Evolutionary conservation across 2,888 invertebrate species (phyloP), one percentile per base, ranked within the genome.

Genomic region (Dysmachus trigonus): DNA sequence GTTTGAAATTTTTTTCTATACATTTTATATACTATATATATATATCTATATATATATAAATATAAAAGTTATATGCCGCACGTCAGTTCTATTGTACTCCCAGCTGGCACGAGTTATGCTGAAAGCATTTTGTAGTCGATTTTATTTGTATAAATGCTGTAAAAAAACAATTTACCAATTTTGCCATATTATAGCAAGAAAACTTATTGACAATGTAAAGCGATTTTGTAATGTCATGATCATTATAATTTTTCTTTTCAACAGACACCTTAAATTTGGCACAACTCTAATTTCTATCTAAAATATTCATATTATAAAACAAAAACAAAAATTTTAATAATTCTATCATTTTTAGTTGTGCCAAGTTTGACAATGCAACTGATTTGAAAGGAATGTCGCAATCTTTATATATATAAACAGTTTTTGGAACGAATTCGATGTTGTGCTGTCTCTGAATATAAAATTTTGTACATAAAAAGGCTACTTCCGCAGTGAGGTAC

Each of bases 71-170:
- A 86, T 53, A 62, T 86, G 83, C 51, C 86, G 88, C 88, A 88
- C 88, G 88, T 87, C 84, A 87, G 81, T 86, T 74, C 73, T 73
- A 87, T 87, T 88, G 86, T 91, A 91, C 90, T 90, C 92, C 92
- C 92, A 92, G 92, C 92, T 92, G 92, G 92, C 92, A 92, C 92
- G 92, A 92, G 92, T 92, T 92, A 91, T 92, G 90, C 91, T 91
- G 89, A 89, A 87, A 88, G 87, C 87, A 88, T 88, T 84, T 88
- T 88, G 88, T 88, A 88, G 87, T 53, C 51, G n/a, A 83, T 33
- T 83, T 83, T 83, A 38, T 83, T 72, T 71, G 83, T 83, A 83
- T 83, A 83, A 83, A 71, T 41, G 72, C 83, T 83, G 83, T 83
- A 83, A 72, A 51, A n/a, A 83, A 83, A 22, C 2, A 62, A 71